Evolutionary conservation across 2,797 vertebrate species (phyloP).

Genomic region (Xerus rutilus): DNA sequence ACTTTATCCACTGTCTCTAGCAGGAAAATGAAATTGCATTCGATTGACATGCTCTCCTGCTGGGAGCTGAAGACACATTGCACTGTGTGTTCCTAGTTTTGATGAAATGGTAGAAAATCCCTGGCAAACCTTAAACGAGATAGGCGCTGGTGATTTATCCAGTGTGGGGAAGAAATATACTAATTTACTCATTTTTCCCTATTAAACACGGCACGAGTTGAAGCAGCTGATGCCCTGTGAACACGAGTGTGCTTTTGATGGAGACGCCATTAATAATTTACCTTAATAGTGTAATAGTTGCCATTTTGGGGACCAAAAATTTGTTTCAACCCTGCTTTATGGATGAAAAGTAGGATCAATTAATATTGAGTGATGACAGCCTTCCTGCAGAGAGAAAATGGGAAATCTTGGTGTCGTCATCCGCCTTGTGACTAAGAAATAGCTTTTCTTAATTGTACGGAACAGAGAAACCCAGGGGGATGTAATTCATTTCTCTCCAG

Average conservation of each 20-base stretch:
- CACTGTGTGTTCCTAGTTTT: conserved; percentile 68
- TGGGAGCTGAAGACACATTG: conserved; percentile 50
- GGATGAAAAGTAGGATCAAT: conserved; percentile 82
- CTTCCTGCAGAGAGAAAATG: conserved; percentile 74
- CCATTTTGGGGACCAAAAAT: conserved; percentile 80
- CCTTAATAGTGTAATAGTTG: conserved; percentile 74
- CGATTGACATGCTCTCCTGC: conserved; percentile 73
- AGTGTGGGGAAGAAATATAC: neutral
- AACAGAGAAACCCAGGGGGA: conserved; percentile 74
- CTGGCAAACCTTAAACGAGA: conserved; percentile 56
- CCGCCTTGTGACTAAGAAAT: conserved; percentile 78
- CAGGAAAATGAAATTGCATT: conserved; percentile 75
- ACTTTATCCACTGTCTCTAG: conserved; percentile 70
- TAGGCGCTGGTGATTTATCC: neutral
- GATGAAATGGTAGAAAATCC: conserved; percentile 60
- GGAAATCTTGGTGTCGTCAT: conserved; percentile 75
- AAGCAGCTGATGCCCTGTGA: neutral
- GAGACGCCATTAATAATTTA: conserved; percentile 74
- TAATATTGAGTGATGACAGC: conserved; percentile 80
- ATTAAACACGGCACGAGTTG: neutral
- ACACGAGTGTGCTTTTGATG: conserved; percentile 27
- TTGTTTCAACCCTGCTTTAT: conserved; percentile 63
- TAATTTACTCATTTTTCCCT: conserved; percentile 62
- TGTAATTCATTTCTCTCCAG: conserved; percentile 72
- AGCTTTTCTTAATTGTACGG: conserved; percentile 80